Conservation (phyloP, 2,113 vertebrate species). For the Capra hircus region DNA sequence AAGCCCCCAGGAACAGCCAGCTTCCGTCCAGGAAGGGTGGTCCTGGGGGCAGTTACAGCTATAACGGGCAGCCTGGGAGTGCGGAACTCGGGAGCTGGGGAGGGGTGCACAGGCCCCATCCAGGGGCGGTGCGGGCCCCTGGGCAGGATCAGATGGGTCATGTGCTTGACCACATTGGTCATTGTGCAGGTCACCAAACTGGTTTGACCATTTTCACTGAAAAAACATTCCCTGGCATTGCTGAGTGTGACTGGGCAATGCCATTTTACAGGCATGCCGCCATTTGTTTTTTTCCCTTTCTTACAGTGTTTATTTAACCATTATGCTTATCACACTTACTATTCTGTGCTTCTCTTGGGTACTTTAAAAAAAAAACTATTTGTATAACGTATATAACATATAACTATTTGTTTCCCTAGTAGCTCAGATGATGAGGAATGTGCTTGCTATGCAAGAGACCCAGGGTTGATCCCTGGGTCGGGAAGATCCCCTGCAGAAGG, state of each 20-base stretch:
- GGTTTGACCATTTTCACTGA: not conserved
- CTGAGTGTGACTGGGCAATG: not conserved
- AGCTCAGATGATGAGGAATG: rapidly evolving
- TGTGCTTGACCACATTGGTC: not conserved
- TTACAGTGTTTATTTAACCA: not conserved
- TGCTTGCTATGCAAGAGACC: not conserved
- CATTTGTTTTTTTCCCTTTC: not conserved
- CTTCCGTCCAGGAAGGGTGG: not conserved
- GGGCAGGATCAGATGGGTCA: not conserved
- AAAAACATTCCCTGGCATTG: not conserved
- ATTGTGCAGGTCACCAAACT: not conserved
- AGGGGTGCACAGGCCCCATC: not conserved
- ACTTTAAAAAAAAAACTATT: not conserved
- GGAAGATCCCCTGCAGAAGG: not conserved
- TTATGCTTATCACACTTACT: not conserved
- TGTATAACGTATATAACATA: not conserved
- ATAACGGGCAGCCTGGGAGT: not conserved
- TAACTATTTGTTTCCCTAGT: not conserved
- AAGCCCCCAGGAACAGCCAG: not conserved
- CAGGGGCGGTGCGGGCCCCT: too few relatives aligned
- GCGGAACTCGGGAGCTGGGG: not conserved
- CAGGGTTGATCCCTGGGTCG: not conserved
- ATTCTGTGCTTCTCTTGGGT: not conserved
- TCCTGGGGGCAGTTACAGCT: not conserved
- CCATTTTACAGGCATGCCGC: not conserved